Evolutionary conservation across 2,113 vertebrate genomes (phyloP), one percentile per base, ranked within the genome.

Genomic region (Onychostoma macrolepis): DNA sequence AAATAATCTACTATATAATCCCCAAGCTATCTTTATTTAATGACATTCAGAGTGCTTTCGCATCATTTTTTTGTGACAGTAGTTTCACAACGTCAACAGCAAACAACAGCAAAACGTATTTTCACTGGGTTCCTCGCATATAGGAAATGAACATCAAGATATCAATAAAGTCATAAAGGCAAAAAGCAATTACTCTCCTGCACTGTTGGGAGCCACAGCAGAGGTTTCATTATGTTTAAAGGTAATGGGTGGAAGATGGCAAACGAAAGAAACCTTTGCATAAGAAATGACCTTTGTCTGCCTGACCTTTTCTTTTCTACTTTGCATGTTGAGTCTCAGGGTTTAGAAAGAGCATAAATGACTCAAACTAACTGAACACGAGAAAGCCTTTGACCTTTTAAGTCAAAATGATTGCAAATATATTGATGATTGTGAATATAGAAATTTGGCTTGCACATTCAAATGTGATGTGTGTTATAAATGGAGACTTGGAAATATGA

Each of bases 271-370:
- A 76, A 15, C 30, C 9, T 80, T 80, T 80, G 33, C 78, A 80
- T 61, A 48, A 24, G 24, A 76, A 76, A 48, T 21, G 58, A 15
- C 13, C 38, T 65, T 45, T 81, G 58, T 65, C 17, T 82, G n/a
- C 15, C 58, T 45, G 38, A 82, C 80, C 80, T 82, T 82, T 81
- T 28, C 80, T 81, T 45, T 81, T 81, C 21, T 63, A 65, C 13
- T 65, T 65, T 81, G 36, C 38, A 43, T 65, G 24, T 53, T 19
- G 17, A n/a, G 50, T 58, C 24, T 17, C 5, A 28, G 36, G 24
- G 79, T 43, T 63, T 26, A 43, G 13, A 63, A 80, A 63, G 4
- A 41, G 78, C 56, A 80, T 41, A 21, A 26, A 19, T 65, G 58
- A 43, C 13, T 41, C 17, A 12, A 63, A 19, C 24, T 26, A 58